These are phyloP conservation scores for Eristalis arbustorum DNA, from an alignment of 2,888 invertebrate species.

Conservation along the genomic window DNA sequence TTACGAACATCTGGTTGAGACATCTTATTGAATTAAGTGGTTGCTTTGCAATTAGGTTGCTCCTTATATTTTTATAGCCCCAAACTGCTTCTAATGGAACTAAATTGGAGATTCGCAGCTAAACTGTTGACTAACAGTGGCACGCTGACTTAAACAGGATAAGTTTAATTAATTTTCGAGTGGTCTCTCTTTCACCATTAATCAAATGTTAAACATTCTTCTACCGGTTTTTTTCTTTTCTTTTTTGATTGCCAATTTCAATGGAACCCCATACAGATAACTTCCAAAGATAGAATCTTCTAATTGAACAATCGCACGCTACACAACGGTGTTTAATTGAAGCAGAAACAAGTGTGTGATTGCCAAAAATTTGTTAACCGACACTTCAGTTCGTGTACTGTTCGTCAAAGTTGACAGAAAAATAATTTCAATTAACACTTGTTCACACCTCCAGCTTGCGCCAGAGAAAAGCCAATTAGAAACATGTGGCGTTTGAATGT, in stretches of 20 bases:
- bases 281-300: neutral
- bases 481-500: neutral
- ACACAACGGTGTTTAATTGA: neutral
- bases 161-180: neutral
- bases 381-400: neutral
- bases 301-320: neutral
- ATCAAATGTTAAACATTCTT: neutral
- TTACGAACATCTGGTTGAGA: neutral
- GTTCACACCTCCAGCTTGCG: neutral
- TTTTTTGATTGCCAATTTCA: neutral
- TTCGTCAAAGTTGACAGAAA: neutral
- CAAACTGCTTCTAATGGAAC: neutral
- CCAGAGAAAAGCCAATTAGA: neutral
- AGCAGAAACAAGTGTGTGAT: neutral
- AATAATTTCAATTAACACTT: slow-evolving; percentile 1
- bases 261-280: neutral
- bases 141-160: neutral
- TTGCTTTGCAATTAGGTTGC: neutral
- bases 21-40: neutral
- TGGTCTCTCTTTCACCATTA: neutral
- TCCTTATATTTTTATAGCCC: no score
- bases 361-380: neutral
- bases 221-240: no score
- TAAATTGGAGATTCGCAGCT: neutral
- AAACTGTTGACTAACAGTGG: neutral